Evolutionary conservation across 1,140 invertebrate genomes (phyloP).

Genomic region (Caenorhabditis tropicalis): DNA sequence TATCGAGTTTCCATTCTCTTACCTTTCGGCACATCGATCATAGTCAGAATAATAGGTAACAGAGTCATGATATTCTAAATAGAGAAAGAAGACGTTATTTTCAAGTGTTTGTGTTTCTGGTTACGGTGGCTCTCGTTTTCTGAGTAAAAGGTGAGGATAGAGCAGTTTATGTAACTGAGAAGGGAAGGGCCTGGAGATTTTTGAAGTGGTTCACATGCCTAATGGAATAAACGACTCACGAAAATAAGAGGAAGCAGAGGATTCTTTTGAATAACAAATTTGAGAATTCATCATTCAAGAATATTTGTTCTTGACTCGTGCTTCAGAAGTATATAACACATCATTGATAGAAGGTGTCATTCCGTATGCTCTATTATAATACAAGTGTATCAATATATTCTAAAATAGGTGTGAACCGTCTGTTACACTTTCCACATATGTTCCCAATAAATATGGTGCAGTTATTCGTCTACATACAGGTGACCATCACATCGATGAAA

Average conservation of each 20-base stretch:
- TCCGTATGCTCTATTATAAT: neutral
- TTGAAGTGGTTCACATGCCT: conserved; percentile 37
- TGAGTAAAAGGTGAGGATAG: neutral
- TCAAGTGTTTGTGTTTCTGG: conserved; percentile 32
- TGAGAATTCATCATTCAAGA: too few species aligned
- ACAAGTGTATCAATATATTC: conserved; percentile 7
- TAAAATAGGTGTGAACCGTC: conserved; percentile 40
- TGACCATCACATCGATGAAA: conserved; percentile 21
- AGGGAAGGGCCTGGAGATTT: neutral
- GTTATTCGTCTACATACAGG: neutral
- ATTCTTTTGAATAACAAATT: too few species aligned
- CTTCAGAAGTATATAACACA: too few species aligned
- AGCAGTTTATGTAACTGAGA: conserved; percentile 41
- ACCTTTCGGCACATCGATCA: conserved; percentile 36
- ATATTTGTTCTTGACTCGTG: too few species aligned
- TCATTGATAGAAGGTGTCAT: too few species aligned
- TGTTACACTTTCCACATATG: conserved; percentile 20
- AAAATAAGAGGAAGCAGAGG: neutral
- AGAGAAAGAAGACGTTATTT: neutral
- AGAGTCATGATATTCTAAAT: neutral
- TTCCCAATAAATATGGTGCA: neutral
- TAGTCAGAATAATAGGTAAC: neutral
- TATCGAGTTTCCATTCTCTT: neutral
- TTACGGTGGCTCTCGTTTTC: neutral
- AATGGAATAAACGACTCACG: conserved; percentile 32